A percentile compares a stretch with the other conserved stretches of the same genome.
These are phyloP conservation scores for Babyrousa celebensis DNA, from an alignment of 2,797 vertebrate genomes.

Conservation along the genomic window DNA sequence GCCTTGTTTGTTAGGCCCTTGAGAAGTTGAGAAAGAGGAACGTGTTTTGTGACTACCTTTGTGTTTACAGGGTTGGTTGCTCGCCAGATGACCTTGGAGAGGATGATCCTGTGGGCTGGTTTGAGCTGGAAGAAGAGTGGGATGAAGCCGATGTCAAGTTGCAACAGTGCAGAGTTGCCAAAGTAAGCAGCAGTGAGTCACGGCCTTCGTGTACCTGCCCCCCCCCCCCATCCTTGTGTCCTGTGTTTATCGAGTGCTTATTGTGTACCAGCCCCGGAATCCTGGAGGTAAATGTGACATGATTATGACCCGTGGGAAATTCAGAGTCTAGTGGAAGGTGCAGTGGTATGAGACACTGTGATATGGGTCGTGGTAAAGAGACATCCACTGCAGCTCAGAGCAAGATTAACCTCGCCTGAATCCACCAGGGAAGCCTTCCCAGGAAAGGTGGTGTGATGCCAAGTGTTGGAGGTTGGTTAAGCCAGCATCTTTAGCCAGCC, in stretches of 20 bases:
- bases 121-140: conserved; percentile 99
- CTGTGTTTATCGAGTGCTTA: not conserved
- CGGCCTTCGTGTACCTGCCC: accelerated
- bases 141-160: conserved; percentile 98
- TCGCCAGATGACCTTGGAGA: conserved; percentile 91
- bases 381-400: not conserved
- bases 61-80: conserved; percentile 84
- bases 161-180: conserved; percentile 95
- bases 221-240: not conserved
- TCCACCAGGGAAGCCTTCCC: not conserved
- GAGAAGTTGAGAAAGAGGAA: conserved; percentile 46
- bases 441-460: not conserved
- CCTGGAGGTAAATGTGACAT: not conserved
- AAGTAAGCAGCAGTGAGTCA: conserved; percentile 90
- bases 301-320: not conserved
- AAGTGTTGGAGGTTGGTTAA: not conserved
- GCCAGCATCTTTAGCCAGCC: not conserved
- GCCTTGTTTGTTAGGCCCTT: not conserved
- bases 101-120: conserved; percentile 98
- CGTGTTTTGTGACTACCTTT: conserved; percentile 24
- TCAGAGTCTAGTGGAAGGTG: not conserved
- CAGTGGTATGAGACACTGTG: not conserved
- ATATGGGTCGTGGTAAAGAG: not conserved
- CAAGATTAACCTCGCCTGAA: not conserved
- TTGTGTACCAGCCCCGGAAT: not conserved